Evolutionary conservation across 2,113 vertebrate species (phyloP), one percentile per base, ranked within the genome.

Genomic region (Megaceryle maxima): DNA sequence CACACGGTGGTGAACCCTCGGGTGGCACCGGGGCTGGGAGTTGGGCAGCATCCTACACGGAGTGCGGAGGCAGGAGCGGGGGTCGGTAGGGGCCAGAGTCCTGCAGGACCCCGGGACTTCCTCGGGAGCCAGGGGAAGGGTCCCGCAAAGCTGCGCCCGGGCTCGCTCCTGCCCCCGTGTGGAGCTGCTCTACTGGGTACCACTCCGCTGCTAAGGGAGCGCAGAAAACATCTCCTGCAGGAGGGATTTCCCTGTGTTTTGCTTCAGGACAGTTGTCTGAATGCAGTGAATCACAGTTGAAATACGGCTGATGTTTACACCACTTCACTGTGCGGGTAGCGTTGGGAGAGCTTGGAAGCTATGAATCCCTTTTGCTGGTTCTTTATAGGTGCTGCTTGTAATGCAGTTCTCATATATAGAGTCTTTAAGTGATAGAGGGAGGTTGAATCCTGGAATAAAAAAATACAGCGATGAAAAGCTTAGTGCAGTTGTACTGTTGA

Each of bases 211-310:
- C 37, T 3, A 2, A 21, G 28, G 21, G 21, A 10, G 72, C 51
- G 9, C 39, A 5, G 75, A 6, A 16, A 3, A 3, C 3, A 0
- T 6, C 2, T 5, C 16, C 24, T 1, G 33, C 44, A 3, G 22
- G 33, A 14, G 8, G 19, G 10, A 0, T 5, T 12, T 24, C 6
- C 9, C 31, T 0, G 33, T 1, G 8, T 26, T 73, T 21, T 43
- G 15, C 55, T n/a, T 6, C 37, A 1, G 63, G 21, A 17, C 11
- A 0, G n/a, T 2, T 25, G 82, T 44, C 10, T 3, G 43, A 13
- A 2, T 1, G 31, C 50, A 0, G 1, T 2, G 43, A 25, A 29
- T 14, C 37, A 1, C 4, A 2, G 31, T 14, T 5, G 2, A 28
- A 25, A 17, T 5, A 31, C 26, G 55, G 16, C 20, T 5, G 29